Base-by-base conservation (phyloP, 2,113 vertebrate genomes). In the Urocitellus parryii region DNA sequence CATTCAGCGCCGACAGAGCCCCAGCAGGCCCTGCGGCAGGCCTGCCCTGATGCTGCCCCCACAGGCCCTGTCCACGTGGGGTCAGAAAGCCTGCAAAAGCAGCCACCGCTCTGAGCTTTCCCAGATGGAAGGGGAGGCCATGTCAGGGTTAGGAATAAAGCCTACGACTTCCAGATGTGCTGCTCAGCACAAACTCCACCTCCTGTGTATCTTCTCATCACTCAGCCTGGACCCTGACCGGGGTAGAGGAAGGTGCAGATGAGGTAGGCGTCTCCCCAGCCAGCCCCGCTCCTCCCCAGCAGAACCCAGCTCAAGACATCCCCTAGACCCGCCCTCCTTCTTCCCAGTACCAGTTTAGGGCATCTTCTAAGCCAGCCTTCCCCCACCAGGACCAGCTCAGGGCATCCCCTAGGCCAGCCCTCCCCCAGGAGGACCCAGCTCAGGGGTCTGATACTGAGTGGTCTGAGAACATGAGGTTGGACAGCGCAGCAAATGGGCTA, bases 181-280 rank as follows among this genome's bases (percentile, higher is more conserved):
- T 25, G n/a, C 2, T 1, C 12, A 17, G 24, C 56, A 29, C 8
- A 2, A 16, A 16, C 6, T 4, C 76, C 1, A 13, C 37, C 25
- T 10, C 17, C 22, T 9, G 20, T 22, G 70, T 24, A 8, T 13
- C 17, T 83, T 42, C 18, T 56, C 58, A 73, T 13, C 0, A 0
- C 22, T 25, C 22, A 27, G 29, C 45, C 17, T 14, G 6, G 2
- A 0, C 7, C 39, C 11, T 3, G 45, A 32, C 22, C 4, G 8
- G 1, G 20, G 32, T 17, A 18, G 61, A 65, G 27, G n/a, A 51
- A 18, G 7, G 0, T 29, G 2, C 1, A 39, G 13, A 53, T 2
- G 9, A 70, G 27, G 58, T 1, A 56, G 63, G 11, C 51, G 2
- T 27, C 32, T 8, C 67, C 8, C 27, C 10, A 8, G 9, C 8